Evolutionary conservation across 2,888 invertebrate genomes (phyloP), one percentile per base, ranked within the genome.

Genomic region (Portevinia maculata): DNA sequence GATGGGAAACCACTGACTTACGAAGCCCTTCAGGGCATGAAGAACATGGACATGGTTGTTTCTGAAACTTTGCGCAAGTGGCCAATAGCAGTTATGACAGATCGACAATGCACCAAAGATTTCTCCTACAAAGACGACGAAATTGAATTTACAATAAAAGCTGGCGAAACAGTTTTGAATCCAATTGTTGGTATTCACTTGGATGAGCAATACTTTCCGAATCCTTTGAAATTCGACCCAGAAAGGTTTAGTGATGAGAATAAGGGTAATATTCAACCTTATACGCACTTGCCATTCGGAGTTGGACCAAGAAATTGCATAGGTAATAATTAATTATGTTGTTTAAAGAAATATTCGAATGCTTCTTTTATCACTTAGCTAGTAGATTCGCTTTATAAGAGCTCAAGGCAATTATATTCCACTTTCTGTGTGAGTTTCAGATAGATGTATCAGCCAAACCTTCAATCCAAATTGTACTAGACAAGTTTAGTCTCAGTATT

Each of bases 281-380:
- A 90, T 41, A 88, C 91, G 0, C 93, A 92, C 79, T 84, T 92
- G 85, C 93, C 93, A 0, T 93, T 93, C 62, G 93, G 93, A 1
- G 37, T 90, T 0, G 94, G 94, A 2, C 94, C 92, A 1, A 91
- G 94, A 67, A 93, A 92, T 86, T 94, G 94, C 85, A 93, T 94
- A 62, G 94, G 93, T 90, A 71, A 24, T 11, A 9, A 1, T 17
- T 13, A 9, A 30, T 4, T 0, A 1, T 11, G 5, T 19, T 2
- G 9, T 30, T n/a, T 8, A 4, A 9, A 15, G 8, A n/a, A 3
- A 11, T 13, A 13, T 19, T 41, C 7, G 17, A 2, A 41, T 9
- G 7, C 8, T 9, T 3, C 8, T 41, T 15, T 9, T 17, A 7
- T 32, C 79, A 67, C 37, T 1, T 28, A 90, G 90, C 88, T 17